These are phyloP conservation scores for Elanus axillaris DNA, from an alignment of 2,113 vertebrate genomes.

Conservation along the genomic window DNA sequence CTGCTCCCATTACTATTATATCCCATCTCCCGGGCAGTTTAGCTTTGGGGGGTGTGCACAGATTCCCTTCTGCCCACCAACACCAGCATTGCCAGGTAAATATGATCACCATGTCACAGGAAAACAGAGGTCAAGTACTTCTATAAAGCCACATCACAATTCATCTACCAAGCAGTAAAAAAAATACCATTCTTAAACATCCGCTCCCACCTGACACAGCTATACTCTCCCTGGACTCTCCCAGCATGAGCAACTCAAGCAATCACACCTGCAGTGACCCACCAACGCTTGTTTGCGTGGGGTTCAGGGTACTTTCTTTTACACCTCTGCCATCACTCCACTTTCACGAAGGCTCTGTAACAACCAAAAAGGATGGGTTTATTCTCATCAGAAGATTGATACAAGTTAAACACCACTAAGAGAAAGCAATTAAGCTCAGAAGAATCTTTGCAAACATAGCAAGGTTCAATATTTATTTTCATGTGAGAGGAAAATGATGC, in stretches of 20 bases:
- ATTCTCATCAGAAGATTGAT: background rate
- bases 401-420: background rate
- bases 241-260: background rate
- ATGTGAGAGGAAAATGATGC: background rate
- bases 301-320: background rate
- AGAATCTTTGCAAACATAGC: background rate
- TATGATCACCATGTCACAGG: background rate
- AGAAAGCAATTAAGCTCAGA: background rate
- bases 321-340: background rate
- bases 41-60: background rate
- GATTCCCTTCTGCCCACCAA: background rate
- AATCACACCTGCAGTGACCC: background rate
- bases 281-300: fast-evolving
- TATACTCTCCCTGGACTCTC: background rate
- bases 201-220: background rate
- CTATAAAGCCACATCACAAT: background rate
- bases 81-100: background rate
- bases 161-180: background rate
- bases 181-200: background rate
- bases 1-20: background rate
- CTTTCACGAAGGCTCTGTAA: background rate
- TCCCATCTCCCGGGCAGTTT: background rate
- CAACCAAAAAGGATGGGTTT: background rate
- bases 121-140: background rate
- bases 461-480: background rate